Conservation (phyloP, 2,113 vertebrate genomes). For the Rutilus rutilus region DNA sequence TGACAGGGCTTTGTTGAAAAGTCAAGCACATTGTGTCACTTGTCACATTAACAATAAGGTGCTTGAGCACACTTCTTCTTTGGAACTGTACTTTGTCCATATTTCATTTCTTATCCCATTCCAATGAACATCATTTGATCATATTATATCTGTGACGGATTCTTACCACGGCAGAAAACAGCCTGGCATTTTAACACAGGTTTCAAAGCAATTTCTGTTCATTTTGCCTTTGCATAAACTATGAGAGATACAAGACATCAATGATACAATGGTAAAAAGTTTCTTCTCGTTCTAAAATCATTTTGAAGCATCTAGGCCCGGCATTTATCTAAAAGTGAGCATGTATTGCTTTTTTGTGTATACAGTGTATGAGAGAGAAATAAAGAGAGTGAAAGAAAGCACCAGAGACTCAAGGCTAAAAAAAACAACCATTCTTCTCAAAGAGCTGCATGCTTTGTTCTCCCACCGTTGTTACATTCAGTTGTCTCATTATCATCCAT, state of each 20-base stretch:
- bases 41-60: background rate
- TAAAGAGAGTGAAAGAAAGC: constrained; percentile 10
- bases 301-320: background rate
- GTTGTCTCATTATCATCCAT: constrained; percentile 33
- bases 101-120: background rate
- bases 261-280: background rate
- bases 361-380: background rate
- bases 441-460: background rate
- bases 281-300: background rate
- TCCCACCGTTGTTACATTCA: background rate
- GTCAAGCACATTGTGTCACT: background rate
- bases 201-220: background rate
- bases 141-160: background rate
- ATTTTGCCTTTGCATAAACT: background rate
- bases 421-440: background rate
- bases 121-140: background rate
- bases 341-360: no score
- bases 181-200: background rate
- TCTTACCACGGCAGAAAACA: background rate
- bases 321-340: background rate
- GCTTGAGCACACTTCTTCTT: background rate
- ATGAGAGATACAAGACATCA: background rate
- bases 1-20: background rate
- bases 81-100: background rate
- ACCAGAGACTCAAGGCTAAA: background rate